A percentile compares a stretch with the other conserved stretches of the same genome.
Conservation (phyloP, 2,888 invertebrate species). For the Dendrolimus pini region DNA sequence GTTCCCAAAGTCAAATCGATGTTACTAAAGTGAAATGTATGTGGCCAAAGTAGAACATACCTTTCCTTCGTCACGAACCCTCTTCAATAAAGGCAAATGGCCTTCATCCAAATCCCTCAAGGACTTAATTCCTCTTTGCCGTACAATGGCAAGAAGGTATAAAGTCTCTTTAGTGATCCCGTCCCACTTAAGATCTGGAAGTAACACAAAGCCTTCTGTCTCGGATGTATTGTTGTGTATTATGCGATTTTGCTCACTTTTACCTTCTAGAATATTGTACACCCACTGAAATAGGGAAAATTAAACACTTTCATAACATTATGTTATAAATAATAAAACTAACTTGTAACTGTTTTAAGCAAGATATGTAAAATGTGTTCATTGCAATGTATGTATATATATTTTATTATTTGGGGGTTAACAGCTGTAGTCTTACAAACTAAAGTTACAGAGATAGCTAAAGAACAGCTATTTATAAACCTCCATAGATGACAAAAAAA, state of each 20-base stretch:
- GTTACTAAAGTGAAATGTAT: background rate
- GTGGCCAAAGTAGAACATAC: constrained; percentile 49
- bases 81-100: constrained; percentile 89
- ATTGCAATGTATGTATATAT: no score
- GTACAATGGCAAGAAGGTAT: constrained; percentile 89
- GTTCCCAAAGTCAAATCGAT: no score
- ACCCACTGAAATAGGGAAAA: constrained; percentile 87
- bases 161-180: constrained; percentile 84
- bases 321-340: no score
- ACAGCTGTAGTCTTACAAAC: no score
- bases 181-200: constrained; percentile 98
- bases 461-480: no score
- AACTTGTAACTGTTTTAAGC: no score
- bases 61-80: constrained; percentile 85
- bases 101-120: constrained; percentile 86
- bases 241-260: constrained; percentile 91
- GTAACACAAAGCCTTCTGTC: constrained; percentile 88
- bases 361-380: no score
- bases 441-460: no score
- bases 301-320: no score
- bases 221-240: constrained; percentile 82
- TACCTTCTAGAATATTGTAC: constrained; percentile 95
- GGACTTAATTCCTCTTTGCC: constrained; percentile 85
- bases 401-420: no score
- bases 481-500: no score